phyloP scores from a whole-genome alignment of 1,140 invertebrate species.

The Dendrolimus kikuchii region DNA sequence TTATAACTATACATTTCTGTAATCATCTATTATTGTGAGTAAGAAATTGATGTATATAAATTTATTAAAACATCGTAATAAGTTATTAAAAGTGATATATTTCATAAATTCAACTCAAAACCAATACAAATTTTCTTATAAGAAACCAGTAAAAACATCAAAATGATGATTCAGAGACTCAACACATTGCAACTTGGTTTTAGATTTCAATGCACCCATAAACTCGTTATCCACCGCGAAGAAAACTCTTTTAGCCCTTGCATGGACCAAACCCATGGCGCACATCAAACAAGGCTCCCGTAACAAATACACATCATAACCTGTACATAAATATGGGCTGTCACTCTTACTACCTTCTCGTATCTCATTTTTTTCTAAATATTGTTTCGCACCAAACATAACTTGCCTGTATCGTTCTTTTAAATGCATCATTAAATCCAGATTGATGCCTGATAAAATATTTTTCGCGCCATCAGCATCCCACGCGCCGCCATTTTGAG shows the following conservation, averaged over 20 bases:
- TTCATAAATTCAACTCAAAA: not conserved
- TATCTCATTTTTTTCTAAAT: conserved; percentile 21
- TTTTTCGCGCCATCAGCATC: conserved; percentile 11
- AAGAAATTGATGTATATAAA: too few relatives aligned
- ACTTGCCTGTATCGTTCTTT: conserved; percentile 32
- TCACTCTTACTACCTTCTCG: conserved; percentile 22
- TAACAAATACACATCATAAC: conserved; percentile 88
- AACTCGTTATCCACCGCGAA: conserved; percentile 74
- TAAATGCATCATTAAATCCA: conserved; percentile 32
- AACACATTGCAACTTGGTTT: conserved; percentile 83
- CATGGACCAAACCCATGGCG: conserved; percentile 94
- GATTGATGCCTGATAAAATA: conserved; percentile 21
- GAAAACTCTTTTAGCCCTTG: conserved; percentile 86
- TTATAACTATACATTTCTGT: too few relatives aligned
- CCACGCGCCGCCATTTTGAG: conserved; percentile 88
- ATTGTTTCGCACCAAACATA: conserved; percentile 40
- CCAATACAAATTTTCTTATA: conserved; percentile 16
- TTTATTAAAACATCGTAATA: not conserved
- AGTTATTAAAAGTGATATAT: not conserved
- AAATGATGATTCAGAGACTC: conserved; percentile 93
- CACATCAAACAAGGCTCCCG: conserved; percentile 95
- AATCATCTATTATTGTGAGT: too few relatives aligned
- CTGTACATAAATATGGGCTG: conserved; percentile 90
- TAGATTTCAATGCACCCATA: conserved; percentile 81
- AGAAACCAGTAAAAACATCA: conserved; percentile 78